These are phyloP conservation scores for Arenaria interpres DNA, from an alignment of 2,113 vertebrate species.

Conservation along the genomic window DNA sequence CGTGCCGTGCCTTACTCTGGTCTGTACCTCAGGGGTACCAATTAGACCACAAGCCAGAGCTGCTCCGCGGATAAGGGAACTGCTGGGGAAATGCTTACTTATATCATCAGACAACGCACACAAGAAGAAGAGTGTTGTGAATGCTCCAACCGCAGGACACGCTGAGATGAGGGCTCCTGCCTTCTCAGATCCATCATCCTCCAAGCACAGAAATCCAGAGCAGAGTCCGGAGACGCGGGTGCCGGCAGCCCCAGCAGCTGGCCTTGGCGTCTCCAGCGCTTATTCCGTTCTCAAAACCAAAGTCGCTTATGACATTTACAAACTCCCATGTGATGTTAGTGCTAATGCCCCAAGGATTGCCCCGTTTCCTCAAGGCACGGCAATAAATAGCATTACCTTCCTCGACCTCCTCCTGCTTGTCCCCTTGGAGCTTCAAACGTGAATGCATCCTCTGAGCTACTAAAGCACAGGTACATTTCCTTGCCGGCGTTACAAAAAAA, in stretches of 20 bases:
- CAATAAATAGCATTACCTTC: conserved; percentile 36
- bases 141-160: not conserved
- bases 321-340: fast-evolving
- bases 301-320: not conserved
- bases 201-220: not conserved
- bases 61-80: conserved; percentile 1
- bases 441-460: not conserved
- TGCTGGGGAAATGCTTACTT: not conserved
- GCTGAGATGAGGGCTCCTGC: not conserved
- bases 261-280: fast-evolving
- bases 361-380: not conserved
- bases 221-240: fast-evolving
- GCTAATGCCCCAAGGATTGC: not conserved
- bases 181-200: not conserved
- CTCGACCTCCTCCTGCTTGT: not conserved
- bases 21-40: conserved; percentile 31
- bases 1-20: not conserved
- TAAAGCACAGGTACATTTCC: conserved; percentile 30
- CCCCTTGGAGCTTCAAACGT: not conserved
- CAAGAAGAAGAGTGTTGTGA: fast-evolving
- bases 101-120: not conserved
- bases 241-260: not conserved
- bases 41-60: conserved; percentile 29
- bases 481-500: not conserved
- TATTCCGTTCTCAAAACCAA: not conserved